These are phyloP conservation scores for Rhinoderma darwinii DNA, from an alignment of 2,113 vertebrate species.

Conservation along the genomic window DNA sequence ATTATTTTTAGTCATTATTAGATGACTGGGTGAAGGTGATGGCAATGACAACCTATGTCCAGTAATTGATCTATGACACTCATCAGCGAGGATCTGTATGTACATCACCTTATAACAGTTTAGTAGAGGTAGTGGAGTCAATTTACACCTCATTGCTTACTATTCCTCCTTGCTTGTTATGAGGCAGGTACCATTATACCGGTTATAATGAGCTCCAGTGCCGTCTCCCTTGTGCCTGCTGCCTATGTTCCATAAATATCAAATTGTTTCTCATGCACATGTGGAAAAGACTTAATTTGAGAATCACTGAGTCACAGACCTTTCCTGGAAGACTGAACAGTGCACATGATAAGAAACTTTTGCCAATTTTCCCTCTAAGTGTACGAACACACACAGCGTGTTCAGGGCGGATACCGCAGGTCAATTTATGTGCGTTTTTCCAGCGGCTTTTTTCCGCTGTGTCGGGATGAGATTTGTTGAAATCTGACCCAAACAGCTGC, in stretches of 20 bases:
- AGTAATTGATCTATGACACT: background rate
- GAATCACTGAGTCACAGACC: background rate
- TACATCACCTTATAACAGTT: background rate
- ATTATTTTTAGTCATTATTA: too few species aligned
- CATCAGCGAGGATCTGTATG: background rate
- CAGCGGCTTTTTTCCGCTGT: too few species aligned
- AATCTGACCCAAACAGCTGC: too few species aligned
- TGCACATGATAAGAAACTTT: background rate
- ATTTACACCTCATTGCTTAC: background rate
- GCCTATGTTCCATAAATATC: background rate
- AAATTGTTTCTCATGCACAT: background rate
- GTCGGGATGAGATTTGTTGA: too few species aligned
- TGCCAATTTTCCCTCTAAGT: too few species aligned
- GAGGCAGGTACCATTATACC: background rate
- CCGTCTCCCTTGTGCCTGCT: background rate
- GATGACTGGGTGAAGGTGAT: background rate
- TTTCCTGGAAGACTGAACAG: background rate
- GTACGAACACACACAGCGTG: too few species aligned
- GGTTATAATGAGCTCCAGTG: background rate
- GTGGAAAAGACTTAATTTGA: background rate
- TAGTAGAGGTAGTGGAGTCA: background rate
- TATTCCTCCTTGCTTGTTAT: conserved; percentile 8
- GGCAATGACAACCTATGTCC: background rate
- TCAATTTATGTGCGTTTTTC: too few species aligned
- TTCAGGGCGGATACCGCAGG: too few species aligned